These are phyloP conservation scores for Apogon talboti DNA, from an alignment of 2,797 vertebrate genomes.

Conservation along the genomic window DNA sequence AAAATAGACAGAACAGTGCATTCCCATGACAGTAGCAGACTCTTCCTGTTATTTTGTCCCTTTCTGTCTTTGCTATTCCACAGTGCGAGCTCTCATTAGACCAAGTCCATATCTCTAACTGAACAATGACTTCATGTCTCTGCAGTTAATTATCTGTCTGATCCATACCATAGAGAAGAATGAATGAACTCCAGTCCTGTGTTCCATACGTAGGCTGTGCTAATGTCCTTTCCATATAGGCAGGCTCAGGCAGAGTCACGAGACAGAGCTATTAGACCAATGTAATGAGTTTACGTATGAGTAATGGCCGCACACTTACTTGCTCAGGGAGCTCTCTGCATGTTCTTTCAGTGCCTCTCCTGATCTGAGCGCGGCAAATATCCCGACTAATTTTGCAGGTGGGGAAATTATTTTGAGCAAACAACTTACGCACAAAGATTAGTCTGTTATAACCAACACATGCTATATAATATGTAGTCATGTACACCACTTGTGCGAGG, in stretches of 20 bases:
- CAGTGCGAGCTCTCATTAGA: constrained; percentile 68
- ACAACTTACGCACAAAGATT: constrained; percentile 23
- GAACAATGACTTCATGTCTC: constrained; percentile 81
- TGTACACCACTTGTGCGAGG: constrained; percentile 8
- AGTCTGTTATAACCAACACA: constrained; percentile 8
- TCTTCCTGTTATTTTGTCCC: constrained; percentile 42
- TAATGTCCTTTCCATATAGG: constrained; percentile 74
- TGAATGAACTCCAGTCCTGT: constrained; percentile 67
- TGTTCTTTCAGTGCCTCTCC: constrained; percentile 49
- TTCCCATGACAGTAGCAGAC: constrained; percentile 33
- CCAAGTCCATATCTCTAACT: constrained; percentile 72
- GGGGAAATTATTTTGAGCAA: constrained; percentile 21
- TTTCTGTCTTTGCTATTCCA: constrained; percentile 40
- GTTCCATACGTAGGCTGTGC: constrained; percentile 66
- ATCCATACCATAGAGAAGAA: constrained; percentile 79
- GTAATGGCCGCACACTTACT: constrained; percentile 76
- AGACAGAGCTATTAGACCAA: constrained; percentile 78
- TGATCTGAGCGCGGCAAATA: constrained; percentile 27
- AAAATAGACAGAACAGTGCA: constrained; percentile 29
- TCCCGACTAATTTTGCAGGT: constrained; percentile 48
- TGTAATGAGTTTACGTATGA: constrained; percentile 83
- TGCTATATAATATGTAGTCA: constrained; percentile 12
- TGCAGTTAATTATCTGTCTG: constrained; percentile 84
- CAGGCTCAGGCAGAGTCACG: constrained; percentile 70
- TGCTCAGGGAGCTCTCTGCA: constrained; percentile 41